Base-by-base conservation (phyloP, 2,113 vertebrate genomes). In the Mormoops blainvillei region DNA sequence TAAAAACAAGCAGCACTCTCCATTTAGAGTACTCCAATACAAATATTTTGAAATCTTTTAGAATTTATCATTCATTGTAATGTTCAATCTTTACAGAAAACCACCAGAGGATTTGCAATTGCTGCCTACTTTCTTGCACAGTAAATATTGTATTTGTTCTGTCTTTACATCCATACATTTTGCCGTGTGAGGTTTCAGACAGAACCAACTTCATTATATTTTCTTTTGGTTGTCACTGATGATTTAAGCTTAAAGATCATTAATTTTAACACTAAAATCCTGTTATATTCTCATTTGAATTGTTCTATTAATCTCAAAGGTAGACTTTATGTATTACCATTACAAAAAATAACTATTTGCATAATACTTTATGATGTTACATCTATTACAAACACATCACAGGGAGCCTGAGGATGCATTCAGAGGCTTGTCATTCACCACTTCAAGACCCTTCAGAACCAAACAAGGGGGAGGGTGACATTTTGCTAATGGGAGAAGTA, bases 281-380 rank as follows among this genome's bases (percentile, higher is more conserved):
- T 86, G 56, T 58, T 96, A 65, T 76, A 94, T 81, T 95, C 86
- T 96, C 91, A 89, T 88, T 78, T 95, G 88, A 95, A 76, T 94
- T 91, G 61, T 83, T 96, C 91, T 96, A 91, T 95, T 97, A 95
- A 96, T 96, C 86, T 96, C 96, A 94, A 96, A 97, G 95, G 88
- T 96, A 95, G 94, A 97, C 82, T 96, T 96, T 89, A 82, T 91
- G 38, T 95, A 98, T 98, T 98, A 98, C 89, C 97, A 98, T 97
- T 85, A 98, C 97, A 98, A 98, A 97, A 97, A 98, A 97, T 95
- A 91, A 97, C 86, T 96, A 97, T 98, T 97, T 97, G 97, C 97
- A 98, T 98, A 97, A 97, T 95, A 98, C 95, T 98, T 98, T 97
- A 98, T 98, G 97, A 98, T 97, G 97, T 97, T 97, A 96, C 96